Percentiles rank a stretch among this genome's conserved stretches.
Conservation (phyloP, 2,797 vertebrate genomes). For the Eulemur albifrons region DNA sequence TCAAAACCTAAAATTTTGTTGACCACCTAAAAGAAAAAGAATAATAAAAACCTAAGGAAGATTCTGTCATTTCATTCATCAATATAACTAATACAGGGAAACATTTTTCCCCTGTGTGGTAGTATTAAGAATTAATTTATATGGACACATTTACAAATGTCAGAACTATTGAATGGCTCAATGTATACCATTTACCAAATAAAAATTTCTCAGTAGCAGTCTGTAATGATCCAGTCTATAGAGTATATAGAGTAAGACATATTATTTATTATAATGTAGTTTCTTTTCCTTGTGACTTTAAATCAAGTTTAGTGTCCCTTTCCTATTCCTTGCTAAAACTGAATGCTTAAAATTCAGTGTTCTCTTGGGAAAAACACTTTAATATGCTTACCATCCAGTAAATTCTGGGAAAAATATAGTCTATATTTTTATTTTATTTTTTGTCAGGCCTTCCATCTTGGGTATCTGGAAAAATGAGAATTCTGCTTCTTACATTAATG, state of each 20-base stretch:
- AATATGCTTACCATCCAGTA: not conserved
- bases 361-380: not conserved
- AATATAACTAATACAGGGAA: not conserved
- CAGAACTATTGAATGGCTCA: not conserved
- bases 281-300: not conserved
- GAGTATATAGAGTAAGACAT: not conserved
- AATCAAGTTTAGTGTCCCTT: not conserved
- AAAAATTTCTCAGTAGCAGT: not conserved
- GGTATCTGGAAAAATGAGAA: not conserved
- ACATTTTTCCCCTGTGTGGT: not conserved
- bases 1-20: not conserved
- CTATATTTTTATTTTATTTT: not conserved
- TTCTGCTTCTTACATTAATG: not conserved
- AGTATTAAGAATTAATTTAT: not conserved
- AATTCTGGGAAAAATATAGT: not conserved
- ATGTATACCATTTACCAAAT: not conserved
- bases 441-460: not conserved
- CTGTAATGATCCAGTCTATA: not conserved
- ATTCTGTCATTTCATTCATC: not conserved
- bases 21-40: not conserved
- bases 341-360: not conserved
- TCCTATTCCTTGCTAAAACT: not conserved
- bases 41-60: not conserved
- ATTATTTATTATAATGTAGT: not conserved
- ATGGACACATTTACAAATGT: not conserved